These are phyloP conservation scores for Pygoscelis adeliae DNA, from an alignment of 2,113 vertebrate genomes.

Conservation along the genomic window DNA sequence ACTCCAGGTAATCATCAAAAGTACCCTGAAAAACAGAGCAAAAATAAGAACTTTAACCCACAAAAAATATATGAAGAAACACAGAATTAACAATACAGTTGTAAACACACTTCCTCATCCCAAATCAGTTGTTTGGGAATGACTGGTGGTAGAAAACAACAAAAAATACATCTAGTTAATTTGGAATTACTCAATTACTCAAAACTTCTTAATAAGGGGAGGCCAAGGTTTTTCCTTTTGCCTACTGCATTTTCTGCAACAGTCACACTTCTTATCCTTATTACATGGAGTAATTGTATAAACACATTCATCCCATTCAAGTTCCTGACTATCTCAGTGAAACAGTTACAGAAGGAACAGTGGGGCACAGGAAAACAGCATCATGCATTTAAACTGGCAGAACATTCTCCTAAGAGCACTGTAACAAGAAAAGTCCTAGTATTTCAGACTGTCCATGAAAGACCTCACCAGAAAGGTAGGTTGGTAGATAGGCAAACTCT, in stretches of 20 bases:
- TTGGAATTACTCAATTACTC: background rate
- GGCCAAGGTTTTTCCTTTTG: background rate
- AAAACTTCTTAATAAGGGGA: background rate
- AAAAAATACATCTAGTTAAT: background rate
- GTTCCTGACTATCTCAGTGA: background rate
- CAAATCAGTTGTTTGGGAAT: background rate
- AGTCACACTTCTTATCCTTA: background rate
- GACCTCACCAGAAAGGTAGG: background rate
- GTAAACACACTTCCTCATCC: background rate
- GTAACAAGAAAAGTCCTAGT: background rate
- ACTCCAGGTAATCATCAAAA: constrained; percentile 96
- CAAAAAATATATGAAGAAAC: background rate
- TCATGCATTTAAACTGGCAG: background rate
- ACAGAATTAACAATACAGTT: background rate
- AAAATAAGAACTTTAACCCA: background rate
- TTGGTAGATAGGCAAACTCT: background rate
- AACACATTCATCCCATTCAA: background rate
- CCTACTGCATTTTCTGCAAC: background rate
- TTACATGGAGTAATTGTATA: background rate
- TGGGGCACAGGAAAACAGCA: background rate
- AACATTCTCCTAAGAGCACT: background rate
- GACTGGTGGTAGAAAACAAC: background rate
- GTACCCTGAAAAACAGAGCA: constrained; percentile 83
- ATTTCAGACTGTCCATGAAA: background rate
- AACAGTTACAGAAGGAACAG: background rate